Conservation (phyloP, 2,113 vertebrate species). For the Megaceryle maxima region DNA sequence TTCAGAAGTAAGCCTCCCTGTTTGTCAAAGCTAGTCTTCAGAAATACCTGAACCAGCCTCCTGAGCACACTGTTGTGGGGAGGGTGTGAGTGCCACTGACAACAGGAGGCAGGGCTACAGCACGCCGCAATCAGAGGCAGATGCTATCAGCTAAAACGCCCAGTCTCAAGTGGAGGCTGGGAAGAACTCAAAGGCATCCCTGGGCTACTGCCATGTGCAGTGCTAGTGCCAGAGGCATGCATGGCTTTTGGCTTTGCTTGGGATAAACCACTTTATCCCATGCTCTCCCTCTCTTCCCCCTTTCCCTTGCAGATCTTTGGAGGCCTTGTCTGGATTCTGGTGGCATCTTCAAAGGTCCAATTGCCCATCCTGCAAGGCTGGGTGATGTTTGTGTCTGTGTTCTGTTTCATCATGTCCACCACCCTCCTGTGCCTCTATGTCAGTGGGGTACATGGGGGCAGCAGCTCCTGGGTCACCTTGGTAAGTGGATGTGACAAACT, state of each 20-base stretch:
- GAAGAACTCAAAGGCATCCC: neutral
- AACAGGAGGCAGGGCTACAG: neutral
- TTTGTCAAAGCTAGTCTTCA: neutral
- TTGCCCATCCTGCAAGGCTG: neutral
- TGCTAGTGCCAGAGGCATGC: neutral
- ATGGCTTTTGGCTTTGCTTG: neutral
- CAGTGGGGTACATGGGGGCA: neutral
- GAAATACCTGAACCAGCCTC: neutral
- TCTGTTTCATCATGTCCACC: conserved; percentile 50
- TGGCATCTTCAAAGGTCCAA: neutral
- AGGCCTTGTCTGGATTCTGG: conserved; percentile 72
- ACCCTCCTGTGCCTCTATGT: conserved; percentile 50
- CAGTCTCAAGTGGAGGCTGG: neutral
- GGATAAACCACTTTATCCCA: neutral
- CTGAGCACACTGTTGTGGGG: neutral
- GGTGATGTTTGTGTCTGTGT: conserved; percentile 75
- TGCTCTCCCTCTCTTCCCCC: accelerated
- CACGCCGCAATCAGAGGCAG: neutral
- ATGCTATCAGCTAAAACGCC: neutral
- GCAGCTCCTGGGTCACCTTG: conserved; percentile 53
- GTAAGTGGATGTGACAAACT: conserved; percentile 24
- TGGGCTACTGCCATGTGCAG: neutral
- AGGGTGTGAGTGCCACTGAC: neutral
- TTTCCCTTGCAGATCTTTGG: conserved; percentile 52
- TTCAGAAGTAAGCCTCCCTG: neutral